phyloP scores from a whole-genome alignment of 2,113 vertebrate genomes.

The Petaurus breviceps region DNA sequence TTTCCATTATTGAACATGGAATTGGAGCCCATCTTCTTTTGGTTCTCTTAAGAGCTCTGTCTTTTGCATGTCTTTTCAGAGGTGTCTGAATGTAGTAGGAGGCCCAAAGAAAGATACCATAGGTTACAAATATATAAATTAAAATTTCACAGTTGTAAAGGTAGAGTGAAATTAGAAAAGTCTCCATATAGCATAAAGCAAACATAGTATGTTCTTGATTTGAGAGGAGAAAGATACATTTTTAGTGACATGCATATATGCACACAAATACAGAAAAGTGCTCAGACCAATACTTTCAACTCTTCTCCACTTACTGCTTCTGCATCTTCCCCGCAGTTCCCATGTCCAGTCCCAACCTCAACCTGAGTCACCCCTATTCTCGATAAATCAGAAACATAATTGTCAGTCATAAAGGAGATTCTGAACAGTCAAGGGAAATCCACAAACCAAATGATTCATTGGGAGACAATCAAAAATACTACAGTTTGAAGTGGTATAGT shows the following conservation, averaged over 20 bases:
- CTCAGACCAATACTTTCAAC: not conserved
- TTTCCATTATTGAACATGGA: slow-evolving; percentile 89
- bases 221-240: not conserved
- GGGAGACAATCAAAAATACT: slow-evolving; percentile 21
- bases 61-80: slow-evolving; percentile 76
- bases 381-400: slow-evolving; percentile 23
- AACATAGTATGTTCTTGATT: slow-evolving; percentile 7
- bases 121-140: not conserved
- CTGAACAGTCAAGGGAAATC: not conserved
- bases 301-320: not conserved
- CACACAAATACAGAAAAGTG: not conserved
- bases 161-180: not conserved
- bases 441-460: not conserved
- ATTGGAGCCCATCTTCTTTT: slow-evolving; percentile 94
- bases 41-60: slow-evolving; percentile 79
- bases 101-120: not conserved
- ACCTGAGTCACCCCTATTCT: not conserved
- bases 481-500: not conserved
- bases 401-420: not conserved
- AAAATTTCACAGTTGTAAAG: not conserved
- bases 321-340: not conserved
- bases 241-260: not conserved
- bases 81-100: slow-evolving; percentile 47
- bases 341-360: not conserved
- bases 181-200: not conserved